Evolutionary conservation across 2,888 invertebrate species (phyloP), one percentile per base, ranked within the genome.

Genomic region (Xanthia icteritia): DNA sequence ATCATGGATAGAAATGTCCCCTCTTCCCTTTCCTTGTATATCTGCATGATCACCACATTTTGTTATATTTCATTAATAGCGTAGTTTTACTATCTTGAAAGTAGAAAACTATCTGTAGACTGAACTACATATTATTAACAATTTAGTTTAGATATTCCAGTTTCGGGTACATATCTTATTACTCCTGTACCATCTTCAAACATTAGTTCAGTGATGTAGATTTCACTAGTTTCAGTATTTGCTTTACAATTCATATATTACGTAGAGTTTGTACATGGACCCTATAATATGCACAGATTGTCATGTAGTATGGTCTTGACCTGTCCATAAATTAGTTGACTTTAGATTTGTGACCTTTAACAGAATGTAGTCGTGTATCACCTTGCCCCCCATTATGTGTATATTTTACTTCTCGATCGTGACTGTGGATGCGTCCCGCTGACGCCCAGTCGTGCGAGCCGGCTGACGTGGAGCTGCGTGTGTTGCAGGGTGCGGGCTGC

Each of bases 401-500:
- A 5, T 75, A 13, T 60, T 39, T 5, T n/a, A 27, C 8, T 76
- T 39, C 4, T 36, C 0, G 11, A 20, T 17, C 6, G 51, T 54
- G 71, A 45, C 11, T 56, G 68, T 31, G 71, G 5, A 54, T 65
- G 68, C 45, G 77, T 64, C n/a, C 11, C 11, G 39, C 42, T 0
- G 66, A 3, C 31, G 58, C 48, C 17, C 17, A 65, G 64, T 9
- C 2, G 73, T 74, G 60, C 15, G 27, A 5, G 39, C 15, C 13
- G 17, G 54, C 65, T 76, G 51, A 73, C 8, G 27, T 9, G 0
- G 36, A 5, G 27, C 17, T 84, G 74, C 69, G 72, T 83, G 77
- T 82, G 79, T 97, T 97, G 83, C 97, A 99, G 99, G 98, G 97
- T 98, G 98, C 97, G 98, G 98, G 97, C 98, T 99, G 97, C 99